Conservation (phyloP, 2,888 invertebrate species). For the Embidobia sp. region DNA sequence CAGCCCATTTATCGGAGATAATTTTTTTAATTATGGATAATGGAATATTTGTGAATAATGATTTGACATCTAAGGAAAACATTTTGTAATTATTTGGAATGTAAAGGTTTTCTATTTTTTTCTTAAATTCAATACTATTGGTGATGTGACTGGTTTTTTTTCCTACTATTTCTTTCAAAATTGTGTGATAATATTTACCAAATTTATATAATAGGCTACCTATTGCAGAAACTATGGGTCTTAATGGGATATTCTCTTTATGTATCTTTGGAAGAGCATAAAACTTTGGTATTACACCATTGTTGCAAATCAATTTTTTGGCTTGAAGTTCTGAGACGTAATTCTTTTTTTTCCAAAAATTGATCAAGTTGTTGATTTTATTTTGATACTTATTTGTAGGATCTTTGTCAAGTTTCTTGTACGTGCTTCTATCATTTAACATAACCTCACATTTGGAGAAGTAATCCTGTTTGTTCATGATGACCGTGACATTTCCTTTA, state of each 20-base stretch:
- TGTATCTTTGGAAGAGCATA: too few relatives aligned
- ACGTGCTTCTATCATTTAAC: too few relatives aligned
- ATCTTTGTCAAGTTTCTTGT: neutral
- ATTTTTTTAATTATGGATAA: neutral
- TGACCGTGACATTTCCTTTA: slow-evolving; percentile 1
- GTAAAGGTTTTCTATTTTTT: too few relatives aligned
- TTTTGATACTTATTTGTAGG: neutral
- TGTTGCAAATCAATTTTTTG: too few relatives aligned
- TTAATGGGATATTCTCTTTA: too few relatives aligned
- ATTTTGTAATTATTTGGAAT: too few relatives aligned
- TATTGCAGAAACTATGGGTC: too few relatives aligned
- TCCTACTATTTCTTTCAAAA: neutral
- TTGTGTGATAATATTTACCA: neutral
- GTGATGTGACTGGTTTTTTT: neutral
- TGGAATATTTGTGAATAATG: neutral
- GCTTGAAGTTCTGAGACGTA: neutral
- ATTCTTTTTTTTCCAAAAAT: neutral
- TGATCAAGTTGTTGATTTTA: neutral
- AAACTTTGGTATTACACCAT: too few relatives aligned
- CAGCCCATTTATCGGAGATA: neutral
- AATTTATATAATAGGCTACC: too few relatives aligned
- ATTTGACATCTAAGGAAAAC: too few relatives aligned
- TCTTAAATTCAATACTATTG: neutral
- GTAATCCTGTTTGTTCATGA: too few relatives aligned
- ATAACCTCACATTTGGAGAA: too few relatives aligned